Evolutionary conservation across 1,140 invertebrate species (phyloP), one percentile per base, ranked within the genome.

Genomic region (Conus betulinus): DNA sequence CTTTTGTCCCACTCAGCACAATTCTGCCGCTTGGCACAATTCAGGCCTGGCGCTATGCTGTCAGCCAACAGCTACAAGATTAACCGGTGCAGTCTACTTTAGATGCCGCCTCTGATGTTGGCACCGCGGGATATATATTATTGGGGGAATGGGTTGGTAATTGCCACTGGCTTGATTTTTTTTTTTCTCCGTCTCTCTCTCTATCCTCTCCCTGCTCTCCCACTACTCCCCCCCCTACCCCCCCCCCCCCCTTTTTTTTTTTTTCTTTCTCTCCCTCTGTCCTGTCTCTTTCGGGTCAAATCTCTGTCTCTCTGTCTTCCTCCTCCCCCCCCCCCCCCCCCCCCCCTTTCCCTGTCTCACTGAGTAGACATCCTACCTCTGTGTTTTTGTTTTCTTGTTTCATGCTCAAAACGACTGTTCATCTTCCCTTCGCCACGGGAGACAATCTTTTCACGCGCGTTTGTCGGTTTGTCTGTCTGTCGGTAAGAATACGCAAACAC

Each of bases 71-170:
- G 20, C 6, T 23, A n/a, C 13, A 23, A 7, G 67, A 71, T 71
- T 71, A 71, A 13, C 67, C 67, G 67, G 67, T 71, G 67, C 67
- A 71, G 67, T 71, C 67, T 23, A n/a, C 67, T n/a, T 71, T 71
- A 23, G 67, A 71, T 71, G 67, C 67, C 67, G 23, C 67, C 20
- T 71, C 67, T 71, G 67, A 71, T 71, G 67, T n/a, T 71, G 67
- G 67, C 67, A 71, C 67, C 67, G 39, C 39, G 39, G 39, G 39
- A 39, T 39, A 39, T 39, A 39, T 39, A 39, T 39, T 63, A 63
- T 63, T 63, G 60, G 60, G 10, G 60, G 17, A 63, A 13, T 63
- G 10, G 60, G 60, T 11, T 63, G 60, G 17, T 63, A 63, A 63
- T 63, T 63, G 60, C 60, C 23, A 7, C 67, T 71, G 13, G 11